phyloP scores from a whole-genome alignment of 2,888 invertebrate species.

The Raillietiella orientalis region DNA sequence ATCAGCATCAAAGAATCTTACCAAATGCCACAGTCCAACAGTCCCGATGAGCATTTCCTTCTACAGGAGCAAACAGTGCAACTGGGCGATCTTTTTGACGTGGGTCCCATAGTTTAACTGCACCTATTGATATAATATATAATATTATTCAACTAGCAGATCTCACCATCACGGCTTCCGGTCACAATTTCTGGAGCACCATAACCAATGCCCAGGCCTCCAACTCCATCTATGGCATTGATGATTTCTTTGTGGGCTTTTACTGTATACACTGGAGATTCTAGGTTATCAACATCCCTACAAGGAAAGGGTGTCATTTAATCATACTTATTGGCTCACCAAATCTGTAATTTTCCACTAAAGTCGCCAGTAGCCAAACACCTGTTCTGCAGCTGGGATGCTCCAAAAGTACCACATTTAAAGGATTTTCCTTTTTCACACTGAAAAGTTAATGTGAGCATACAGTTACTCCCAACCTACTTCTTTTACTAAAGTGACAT shows the following conservation, averaged over 20 bases:
- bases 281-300: conserved; percentile 44
- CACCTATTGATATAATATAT: conserved; percentile 17
- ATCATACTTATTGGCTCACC: conserved; percentile 20
- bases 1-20: conserved; percentile 8
- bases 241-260: conserved; percentile 53
- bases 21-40: conserved; percentile 82
- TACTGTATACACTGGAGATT: conserved; percentile 38
- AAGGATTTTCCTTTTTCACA: conserved; percentile 49
- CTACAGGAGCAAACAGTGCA: conserved; percentile 46
- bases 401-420: conserved; percentile 78
- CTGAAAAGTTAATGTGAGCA: conserved; percentile 10
- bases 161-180: conserved; percentile 56
- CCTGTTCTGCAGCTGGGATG: conserved; percentile 41
- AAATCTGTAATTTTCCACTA: conserved; percentile 43
- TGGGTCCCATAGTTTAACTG: conserved; percentile 82
- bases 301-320: conserved; percentile 7
- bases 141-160: conserved; percentile 3
- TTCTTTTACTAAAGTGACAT: conserved; percentile 19
- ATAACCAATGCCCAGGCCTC: conserved; percentile 41
- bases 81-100: conserved; percentile 64
- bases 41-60: conserved; percentile 35
- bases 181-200: conserved; percentile 87
- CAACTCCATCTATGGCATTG: conserved; percentile 67
- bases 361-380: conserved; percentile 72
- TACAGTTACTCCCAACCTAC: not conserved